Conservation (phyloP, 1,140 invertebrate species). For the Telenomus remus region DNA sequence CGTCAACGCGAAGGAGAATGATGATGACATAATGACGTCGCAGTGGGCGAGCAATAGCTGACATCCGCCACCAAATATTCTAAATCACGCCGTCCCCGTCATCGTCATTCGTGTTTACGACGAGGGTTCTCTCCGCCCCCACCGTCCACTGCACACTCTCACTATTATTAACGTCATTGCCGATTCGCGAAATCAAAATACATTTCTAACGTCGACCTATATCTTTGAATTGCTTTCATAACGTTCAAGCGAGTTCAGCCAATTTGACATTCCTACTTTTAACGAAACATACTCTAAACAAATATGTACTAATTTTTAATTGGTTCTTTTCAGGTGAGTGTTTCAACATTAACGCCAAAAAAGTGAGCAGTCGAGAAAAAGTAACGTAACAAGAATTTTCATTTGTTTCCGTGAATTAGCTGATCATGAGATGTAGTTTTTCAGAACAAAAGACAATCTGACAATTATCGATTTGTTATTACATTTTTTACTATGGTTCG, state of each 20-base stretch:
- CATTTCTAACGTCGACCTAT: conserved; percentile 30
- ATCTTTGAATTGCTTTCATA: conserved; percentile 36
- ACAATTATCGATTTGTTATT: conserved; percentile 27
- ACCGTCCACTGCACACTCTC: conserved; percentile 54
- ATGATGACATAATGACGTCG: conserved; percentile 76
- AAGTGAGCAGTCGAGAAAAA: neutral
- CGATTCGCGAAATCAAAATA: conserved; percentile 47
- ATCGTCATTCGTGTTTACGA: conserved; percentile 69
- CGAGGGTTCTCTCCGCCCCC: conserved; percentile 58
- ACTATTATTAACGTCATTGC: conserved; percentile 60
- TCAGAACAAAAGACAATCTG: neutral
- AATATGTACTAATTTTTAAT: neutral
- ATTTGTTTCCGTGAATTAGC: no score
- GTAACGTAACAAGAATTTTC: neutral
- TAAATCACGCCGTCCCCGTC: conserved; percentile 71
- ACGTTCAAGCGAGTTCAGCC: conserved; percentile 29
- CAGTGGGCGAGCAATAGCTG: conserved; percentile 75
- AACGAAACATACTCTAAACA: no score
- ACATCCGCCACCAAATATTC: conserved; percentile 75
- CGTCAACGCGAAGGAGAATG: conserved; percentile 74
- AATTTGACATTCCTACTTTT: no score
- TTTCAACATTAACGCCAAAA: neutral
- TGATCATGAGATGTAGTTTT: no score
- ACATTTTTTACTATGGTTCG: conserved; percentile 33
- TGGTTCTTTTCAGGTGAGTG: conserved; percentile 14